Percentiles rank a stretch among this genome's conserved stretches.
phyloP scores from a whole-genome alignment of 2,797 vertebrate species.

The Crypturellus tataupa region DNA sequence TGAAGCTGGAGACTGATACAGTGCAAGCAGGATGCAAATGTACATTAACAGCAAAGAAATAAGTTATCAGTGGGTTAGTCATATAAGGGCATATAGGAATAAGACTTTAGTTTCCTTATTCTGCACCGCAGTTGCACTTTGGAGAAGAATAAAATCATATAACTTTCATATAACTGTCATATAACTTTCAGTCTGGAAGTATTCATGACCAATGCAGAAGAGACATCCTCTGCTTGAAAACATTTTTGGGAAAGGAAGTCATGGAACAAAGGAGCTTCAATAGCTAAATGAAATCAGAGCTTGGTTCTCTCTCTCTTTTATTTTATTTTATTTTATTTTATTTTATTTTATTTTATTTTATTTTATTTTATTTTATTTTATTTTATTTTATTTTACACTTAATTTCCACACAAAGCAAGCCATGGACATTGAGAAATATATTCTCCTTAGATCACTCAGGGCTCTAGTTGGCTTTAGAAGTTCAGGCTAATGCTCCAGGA shows the following conservation, averaged over 20 bases:
- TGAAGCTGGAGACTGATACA: background rate
- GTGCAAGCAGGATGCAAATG: background rate
- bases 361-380: too few species aligned
- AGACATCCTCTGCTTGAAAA: background rate
- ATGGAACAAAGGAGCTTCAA: background rate
- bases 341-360: too few species aligned
- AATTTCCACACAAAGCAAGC: background rate
- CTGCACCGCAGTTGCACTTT: background rate
- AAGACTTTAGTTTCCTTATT: background rate
- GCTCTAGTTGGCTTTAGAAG: background rate
- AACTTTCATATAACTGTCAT: background rate
- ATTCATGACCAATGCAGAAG: background rate
- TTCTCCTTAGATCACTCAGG: background rate
- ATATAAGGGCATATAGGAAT: background rate
- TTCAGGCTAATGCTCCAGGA: background rate
- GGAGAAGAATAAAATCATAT: background rate
- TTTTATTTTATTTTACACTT: too few species aligned
- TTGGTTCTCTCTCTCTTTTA: rapidly evolving
- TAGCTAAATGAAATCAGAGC: background rate
- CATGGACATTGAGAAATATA: background rate
- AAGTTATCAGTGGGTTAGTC: background rate
- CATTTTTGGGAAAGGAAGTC: background rate
- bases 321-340: too few species aligned
- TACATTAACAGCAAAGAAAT: background rate
- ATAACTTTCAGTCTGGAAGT: background rate